Evolutionary conservation across 1,140 invertebrate genomes (phyloP), one percentile per base, ranked within the genome.

Genomic region (Lordiphosa mommai): DNA sequence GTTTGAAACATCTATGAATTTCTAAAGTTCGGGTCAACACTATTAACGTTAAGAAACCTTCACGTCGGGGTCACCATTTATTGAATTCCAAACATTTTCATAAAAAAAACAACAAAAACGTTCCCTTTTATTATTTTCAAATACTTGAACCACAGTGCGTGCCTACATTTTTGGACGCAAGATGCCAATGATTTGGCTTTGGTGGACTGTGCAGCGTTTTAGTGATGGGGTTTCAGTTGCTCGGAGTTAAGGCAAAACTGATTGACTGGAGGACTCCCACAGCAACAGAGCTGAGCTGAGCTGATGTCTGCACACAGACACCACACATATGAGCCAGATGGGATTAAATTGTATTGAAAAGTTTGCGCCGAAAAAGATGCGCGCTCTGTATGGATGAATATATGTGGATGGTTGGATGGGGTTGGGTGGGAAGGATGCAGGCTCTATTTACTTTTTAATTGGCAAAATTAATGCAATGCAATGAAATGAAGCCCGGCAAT

Each of bases 371-470:
- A 74, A 65, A 74, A 53, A 43, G 30, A 37, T 32, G 23, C 2
- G 30, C 6, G 17, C 7, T 12, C 33, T 55, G 16, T 27, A 32
- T 32, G 8, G 9, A 14, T 30, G 20, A 4, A 17, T 37, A 7
- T 17, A 9, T 8, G 23, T 8, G 37, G 12, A 12, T 8, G 8
- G 30, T 8, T 32, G 32, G 4, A 17, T 12, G 16, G 23, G 32
- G 50, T 14, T n/a, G 32, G 9, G 23, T 30, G 20, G 20, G 16
- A 74, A 82, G 76, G 72, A 84, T 84, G 68, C 77, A 84, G 77
- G 77, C 77, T 82, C 77, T 82, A 77, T 77, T 82, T 82, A 82
- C 77, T 82, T 82, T 82, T 82, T 84, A 82, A 82, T 82, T 82
- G 77, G 77, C 77, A 82, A 82, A 82, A 82, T 82, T 84, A 82